Percentiles rank a stretch among this genome's conserved stretches.
These are phyloP conservation scores for Datnioides undecimradiatus DNA, from an alignment of 2,113 vertebrate species.

Conservation along the genomic window DNA sequence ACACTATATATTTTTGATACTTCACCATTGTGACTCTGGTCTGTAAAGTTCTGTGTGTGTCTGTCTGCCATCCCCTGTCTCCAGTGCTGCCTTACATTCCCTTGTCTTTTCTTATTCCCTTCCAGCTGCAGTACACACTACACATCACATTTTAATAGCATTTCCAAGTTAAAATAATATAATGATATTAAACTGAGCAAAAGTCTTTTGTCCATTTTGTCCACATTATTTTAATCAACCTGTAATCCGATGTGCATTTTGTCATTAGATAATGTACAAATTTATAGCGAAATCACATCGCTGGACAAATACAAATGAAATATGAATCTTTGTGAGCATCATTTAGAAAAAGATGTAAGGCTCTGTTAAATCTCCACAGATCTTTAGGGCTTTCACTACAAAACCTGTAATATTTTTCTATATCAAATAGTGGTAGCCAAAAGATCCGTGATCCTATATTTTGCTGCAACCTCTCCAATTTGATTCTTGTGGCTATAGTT, in stretches of 20 bases:
- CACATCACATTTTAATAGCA: neutral
- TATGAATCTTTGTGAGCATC: neutral
- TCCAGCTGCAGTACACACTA: constrained; percentile 17
- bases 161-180: neutral
- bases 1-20: neutral
- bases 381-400: neutral
- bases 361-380: neutral
- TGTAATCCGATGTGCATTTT: neutral
- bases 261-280: neutral
- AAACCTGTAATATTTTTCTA: no score
- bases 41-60: constrained; percentile 3
- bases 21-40: neutral
- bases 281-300: no score
- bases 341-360: neutral
- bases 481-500: neutral
- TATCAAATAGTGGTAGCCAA: neutral
- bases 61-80: constrained; percentile 39
- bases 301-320: neutral
- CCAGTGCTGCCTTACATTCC: constrained; percentile 22
- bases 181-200: neutral
- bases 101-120: constrained; percentile 22
- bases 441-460: neutral
- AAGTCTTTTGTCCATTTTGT: neutral
- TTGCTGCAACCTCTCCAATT: neutral
- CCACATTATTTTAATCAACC: neutral